Evolutionary conservation across 2,888 invertebrate genomes (phyloP).

Genomic region (Dusona sp.): DNA sequence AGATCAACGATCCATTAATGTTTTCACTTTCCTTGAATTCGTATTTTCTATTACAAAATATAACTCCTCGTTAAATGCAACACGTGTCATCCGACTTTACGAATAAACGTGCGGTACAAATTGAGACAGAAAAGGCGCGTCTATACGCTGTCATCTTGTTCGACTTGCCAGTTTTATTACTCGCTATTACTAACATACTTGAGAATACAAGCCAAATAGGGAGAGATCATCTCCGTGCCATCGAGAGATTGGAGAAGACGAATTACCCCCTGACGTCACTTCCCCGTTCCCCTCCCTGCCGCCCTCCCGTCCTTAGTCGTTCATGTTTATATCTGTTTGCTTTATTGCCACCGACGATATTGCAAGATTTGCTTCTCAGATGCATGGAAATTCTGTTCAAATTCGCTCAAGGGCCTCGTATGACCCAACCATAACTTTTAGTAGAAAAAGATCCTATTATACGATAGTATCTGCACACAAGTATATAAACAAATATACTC

Average conservation of each 20-base stretch:
- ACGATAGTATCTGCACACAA: background rate
- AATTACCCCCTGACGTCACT: constrained; percentile 28
- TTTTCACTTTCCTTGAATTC: background rate
- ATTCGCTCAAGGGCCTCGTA: constrained; percentile 23
- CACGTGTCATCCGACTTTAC: background rate
- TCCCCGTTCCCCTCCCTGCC: background rate
- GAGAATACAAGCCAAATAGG: constrained; percentile 18
- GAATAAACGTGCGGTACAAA: background rate
- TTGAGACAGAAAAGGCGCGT: background rate
- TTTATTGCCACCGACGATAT: constrained; percentile 16
- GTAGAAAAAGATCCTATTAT: background rate
- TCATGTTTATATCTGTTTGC: constrained; percentile 14
- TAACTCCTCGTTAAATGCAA: background rate
- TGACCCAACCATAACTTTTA: constrained; percentile 32
- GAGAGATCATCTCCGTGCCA: constrained; percentile 27
- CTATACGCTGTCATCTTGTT: background rate
- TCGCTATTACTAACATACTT: background rate
- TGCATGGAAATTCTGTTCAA: constrained; percentile 34
- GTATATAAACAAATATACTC: constrained; percentile 1
- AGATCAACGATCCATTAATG: background rate
- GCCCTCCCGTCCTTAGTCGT: background rate
- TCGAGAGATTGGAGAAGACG: constrained; percentile 30
- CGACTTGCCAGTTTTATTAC: constrained; percentile 23
- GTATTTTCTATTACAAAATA: background rate
- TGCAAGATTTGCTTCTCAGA: constrained; percentile 9